These are phyloP conservation scores for Bradypodion pumilum DNA, from an alignment of 2,797 vertebrate species.

Conservation along the genomic window DNA sequence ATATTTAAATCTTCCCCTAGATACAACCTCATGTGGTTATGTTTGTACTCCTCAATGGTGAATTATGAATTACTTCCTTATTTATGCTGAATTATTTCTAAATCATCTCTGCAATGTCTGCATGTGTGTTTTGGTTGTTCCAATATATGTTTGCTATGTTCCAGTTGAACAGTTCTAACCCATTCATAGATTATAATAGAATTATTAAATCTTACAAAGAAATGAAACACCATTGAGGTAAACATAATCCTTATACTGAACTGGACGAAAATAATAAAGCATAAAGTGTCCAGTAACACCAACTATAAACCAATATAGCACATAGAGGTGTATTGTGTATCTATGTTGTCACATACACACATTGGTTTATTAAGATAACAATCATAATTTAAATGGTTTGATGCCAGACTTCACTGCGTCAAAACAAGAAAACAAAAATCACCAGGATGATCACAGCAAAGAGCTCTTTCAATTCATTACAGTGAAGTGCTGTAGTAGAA, in stretches of 20 bases:
- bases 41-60: neutral
- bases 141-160: neutral
- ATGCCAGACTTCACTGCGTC: constrained; percentile 50
- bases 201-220: constrained; percentile 38
- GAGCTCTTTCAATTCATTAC: constrained; percentile 56
- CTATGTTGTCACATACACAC: constrained; percentile 47
- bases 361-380: constrained; percentile 51
- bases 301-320: constrained; percentile 55
- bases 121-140: neutral
- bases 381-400: constrained; percentile 51
- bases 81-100: constrained; percentile 1
- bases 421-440: constrained; percentile 35
- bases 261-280: constrained; percentile 16
- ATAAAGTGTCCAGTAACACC: constrained; percentile 47
- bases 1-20: neutral
- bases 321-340: constrained; percentile 43
- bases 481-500: constrained; percentile 63
- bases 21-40: neutral
- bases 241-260: constrained; percentile 31
- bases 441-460: constrained; percentile 48
- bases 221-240: constrained; percentile 34
- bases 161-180: neutral
- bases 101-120: neutral
- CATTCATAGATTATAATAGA: constrained; percentile 24
- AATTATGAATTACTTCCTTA: neutral